Conservation (phyloP, 2,888 invertebrate species). For the Caenorhabditis afra region DNA sequence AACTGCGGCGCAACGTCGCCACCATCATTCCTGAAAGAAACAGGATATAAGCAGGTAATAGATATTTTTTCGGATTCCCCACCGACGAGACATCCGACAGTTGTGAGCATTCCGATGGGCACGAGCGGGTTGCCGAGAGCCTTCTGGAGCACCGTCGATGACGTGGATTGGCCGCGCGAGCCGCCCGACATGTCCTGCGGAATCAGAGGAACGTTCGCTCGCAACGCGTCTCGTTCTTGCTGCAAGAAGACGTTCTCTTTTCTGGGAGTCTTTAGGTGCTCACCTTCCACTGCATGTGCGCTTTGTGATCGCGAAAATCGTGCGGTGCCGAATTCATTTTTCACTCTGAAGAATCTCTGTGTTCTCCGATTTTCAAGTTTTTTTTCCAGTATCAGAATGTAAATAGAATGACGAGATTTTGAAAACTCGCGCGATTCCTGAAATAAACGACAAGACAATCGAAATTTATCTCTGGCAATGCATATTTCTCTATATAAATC, state of each 20-base stretch:
- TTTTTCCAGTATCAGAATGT: background rate
- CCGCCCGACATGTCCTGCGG: slow-evolving; percentile 70
- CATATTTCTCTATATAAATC: slow-evolving; percentile 16
- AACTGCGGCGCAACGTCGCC: slow-evolving; percentile 70
- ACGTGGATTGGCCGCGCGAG: slow-evolving; percentile 34
- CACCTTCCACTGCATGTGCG: slow-evolving; percentile 73
- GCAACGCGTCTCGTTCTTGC: slow-evolving; percentile 60
- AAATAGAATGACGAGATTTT: background rate
- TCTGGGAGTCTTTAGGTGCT: slow-evolving; percentile 1
- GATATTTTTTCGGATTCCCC: slow-evolving; percentile 3
- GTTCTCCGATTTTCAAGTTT: background rate
- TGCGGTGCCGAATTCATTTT: slow-evolving; percentile 65
- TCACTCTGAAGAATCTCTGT: background rate
- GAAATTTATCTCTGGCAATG: too few species aligned
- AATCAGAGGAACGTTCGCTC: slow-evolving; percentile 71
- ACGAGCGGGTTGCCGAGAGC: slow-evolving; percentile 73
- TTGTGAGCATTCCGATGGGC: slow-evolving; percentile 75
- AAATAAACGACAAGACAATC: slow-evolving; percentile 7
- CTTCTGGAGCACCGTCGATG: slow-evolving; percentile 65
- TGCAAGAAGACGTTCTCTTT: slow-evolving; percentile 32
- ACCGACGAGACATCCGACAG: slow-evolving; percentile 74
- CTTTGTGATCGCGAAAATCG: slow-evolving; percentile 71
- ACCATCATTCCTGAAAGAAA: slow-evolving; percentile 70
- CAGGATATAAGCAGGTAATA: too few species aligned
- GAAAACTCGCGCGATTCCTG: background rate